Evolutionary conservation across 2,888 invertebrate genomes (phyloP).

Genomic region (Caenorhabditis sp.): DNA sequence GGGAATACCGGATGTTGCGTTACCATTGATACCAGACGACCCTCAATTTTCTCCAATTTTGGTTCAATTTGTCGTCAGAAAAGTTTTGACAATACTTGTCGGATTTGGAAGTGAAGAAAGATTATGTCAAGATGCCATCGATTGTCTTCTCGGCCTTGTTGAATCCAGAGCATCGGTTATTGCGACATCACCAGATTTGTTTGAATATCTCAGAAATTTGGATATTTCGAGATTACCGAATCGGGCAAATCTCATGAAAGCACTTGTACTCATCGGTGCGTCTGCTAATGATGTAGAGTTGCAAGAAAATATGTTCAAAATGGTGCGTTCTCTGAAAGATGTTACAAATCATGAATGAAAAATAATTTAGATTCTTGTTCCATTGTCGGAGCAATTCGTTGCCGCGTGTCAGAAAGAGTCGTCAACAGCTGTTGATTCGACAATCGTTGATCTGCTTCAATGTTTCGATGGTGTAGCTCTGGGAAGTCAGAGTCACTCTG

Average conservation of each 20-base stretch:
- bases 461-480: constrained; percentile 77
- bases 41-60: constrained; percentile 39
- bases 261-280: constrained; percentile 76
- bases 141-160: constrained; percentile 76
- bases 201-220: constrained; percentile 36
- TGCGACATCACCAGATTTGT: constrained; percentile 42
- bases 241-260: constrained; percentile 79
- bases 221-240: constrained; percentile 37
- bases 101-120: constrained; percentile 55
- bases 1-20: constrained; percentile 14
- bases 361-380: constrained; percentile 59
- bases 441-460: constrained; percentile 81
- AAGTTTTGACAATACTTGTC: constrained; percentile 77
- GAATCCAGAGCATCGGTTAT: constrained; percentile 67
- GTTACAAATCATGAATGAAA: too few relatives aligned
- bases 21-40: constrained; percentile 42
- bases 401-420: constrained; percentile 18
- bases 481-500: constrained; percentile 75
- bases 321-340: too few relatives aligned
- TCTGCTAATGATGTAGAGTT: constrained; percentile 48
- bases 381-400: constrained; percentile 47
- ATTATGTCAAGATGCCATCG: constrained; percentile 51
- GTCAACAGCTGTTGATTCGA: constrained; percentile 62
- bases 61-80: constrained; percentile 76
- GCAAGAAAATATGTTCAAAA: constrained; percentile 55